Percentiles rank a stretch among this genome's conserved stretches.
phyloP scores from a whole-genome alignment of 1,140 invertebrate genomes.

The Coelopa frigida region DNA sequence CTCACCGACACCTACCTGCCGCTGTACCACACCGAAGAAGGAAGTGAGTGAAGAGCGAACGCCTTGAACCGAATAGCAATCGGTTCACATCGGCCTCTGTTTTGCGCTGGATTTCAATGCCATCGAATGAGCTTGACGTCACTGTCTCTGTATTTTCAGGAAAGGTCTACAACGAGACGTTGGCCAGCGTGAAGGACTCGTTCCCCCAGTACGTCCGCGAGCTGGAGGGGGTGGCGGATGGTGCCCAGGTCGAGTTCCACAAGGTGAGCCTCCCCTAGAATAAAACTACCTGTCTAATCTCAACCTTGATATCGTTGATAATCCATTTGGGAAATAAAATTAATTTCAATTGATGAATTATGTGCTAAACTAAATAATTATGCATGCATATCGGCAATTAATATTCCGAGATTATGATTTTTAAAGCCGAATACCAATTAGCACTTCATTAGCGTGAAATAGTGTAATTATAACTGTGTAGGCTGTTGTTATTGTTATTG shows the following conservation, averaged over 20 bases:
- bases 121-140: background rate
- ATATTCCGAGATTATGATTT: no score
- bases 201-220: conserved; percentile 78
- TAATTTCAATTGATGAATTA: no score
- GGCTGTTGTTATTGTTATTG: no score
- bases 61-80: conserved; percentile 5
- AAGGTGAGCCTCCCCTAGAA: no score
- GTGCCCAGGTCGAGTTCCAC: conserved; percentile 71
- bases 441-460: no score
- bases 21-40: conserved; percentile 60
- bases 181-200: conserved; percentile 56
- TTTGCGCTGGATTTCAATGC: background rate
- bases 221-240: conserved; percentile 76
- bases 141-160: conserved; percentile 21
- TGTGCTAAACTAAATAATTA: no score
- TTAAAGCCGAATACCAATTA: no score
- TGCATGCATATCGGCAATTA: no score
- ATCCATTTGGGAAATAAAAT: no score
- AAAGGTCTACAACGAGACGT: conserved; percentile 64
- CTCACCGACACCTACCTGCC: conserved; percentile 63
- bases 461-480: no score
- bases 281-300: no score
- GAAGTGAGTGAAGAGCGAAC: conserved; percentile 43
- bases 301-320: no score
- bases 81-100: background rate